Conservation (phyloP, 2,888 invertebrate genomes). For the Spodoptera picta region DNA sequence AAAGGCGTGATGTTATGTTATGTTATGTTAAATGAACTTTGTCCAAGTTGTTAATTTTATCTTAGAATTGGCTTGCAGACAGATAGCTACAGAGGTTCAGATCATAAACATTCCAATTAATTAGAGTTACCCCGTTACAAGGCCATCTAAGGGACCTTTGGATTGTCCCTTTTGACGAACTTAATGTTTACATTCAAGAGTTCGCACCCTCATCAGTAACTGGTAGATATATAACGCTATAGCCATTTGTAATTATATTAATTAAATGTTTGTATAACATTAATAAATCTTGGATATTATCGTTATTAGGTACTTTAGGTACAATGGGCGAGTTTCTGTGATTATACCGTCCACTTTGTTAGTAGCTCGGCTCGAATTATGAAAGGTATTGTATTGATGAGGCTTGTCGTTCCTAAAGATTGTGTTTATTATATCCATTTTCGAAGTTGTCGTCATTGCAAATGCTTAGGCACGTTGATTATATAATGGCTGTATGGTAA, state of each 20-base stretch:
- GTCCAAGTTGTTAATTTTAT: slow-evolving; percentile 51
- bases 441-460: no score
- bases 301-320: slow-evolving; percentile 44
- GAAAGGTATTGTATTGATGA: slow-evolving; percentile 55
- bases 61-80: slow-evolving; percentile 55
- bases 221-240: slow-evolving; percentile 45
- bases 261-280: slow-evolving; percentile 58
- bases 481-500: no score
- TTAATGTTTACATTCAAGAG: slow-evolving; percentile 73
- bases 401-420: slow-evolving; percentile 41
- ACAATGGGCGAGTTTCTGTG: slow-evolving; percentile 50
- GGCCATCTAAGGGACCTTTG: slow-evolving; percentile 65
- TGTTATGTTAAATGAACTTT: slow-evolving; percentile 30
- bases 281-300: slow-evolving; percentile 57
- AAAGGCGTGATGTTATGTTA: no score
- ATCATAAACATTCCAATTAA: slow-evolving; percentile 78
- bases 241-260: slow-evolving; percentile 60
- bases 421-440: background rate
- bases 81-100: slow-evolving; percentile 59
- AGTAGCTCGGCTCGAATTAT: slow-evolving; percentile 58
- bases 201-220: slow-evolving; percentile 65
- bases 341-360: slow-evolving; percentile 64
- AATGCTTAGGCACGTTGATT: no score
- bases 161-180: slow-evolving; percentile 72
- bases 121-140: slow-evolving; percentile 67